A percentile compares a stretch with the other conserved stretches of the same genome.
Evolutionary conservation across 2,888 invertebrate species (phyloP).

Genomic region (Euplexia lucipara): DNA sequence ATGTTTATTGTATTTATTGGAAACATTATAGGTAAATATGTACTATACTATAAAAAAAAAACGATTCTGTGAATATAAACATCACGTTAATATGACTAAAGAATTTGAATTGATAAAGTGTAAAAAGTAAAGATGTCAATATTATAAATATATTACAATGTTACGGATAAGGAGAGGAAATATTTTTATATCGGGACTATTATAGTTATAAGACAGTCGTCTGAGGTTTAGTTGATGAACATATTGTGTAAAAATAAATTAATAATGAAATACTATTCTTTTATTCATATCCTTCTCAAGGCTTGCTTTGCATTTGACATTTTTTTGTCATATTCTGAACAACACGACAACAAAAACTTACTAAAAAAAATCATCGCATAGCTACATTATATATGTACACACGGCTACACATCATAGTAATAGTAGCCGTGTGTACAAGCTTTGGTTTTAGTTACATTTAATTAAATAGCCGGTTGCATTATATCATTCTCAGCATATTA

Average conservation of each 20-base stretch:
- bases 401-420: too few relatives aligned
- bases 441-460: too few relatives aligned
- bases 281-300: constrained; percentile 29
- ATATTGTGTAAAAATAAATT: constrained; percentile 89
- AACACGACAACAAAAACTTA: too few relatives aligned
- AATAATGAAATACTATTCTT: constrained; percentile 72
- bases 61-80: constrained; percentile 65
- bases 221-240: constrained; percentile 86
- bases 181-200: constrained; percentile 91
- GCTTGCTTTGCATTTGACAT: too few relatives aligned
- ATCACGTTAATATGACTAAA: constrained; percentile 61
- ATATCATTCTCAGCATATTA: too few relatives aligned
- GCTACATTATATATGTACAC: too few relatives aligned
- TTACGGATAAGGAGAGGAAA: constrained; percentile 85
- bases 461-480: too few relatives aligned
- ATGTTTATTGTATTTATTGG: constrained; percentile 52
- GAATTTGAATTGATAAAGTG: constrained; percentile 76
- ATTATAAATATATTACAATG: constrained; percentile 76
- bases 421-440: too few relatives aligned
- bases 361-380: too few relatives aligned
- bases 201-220: constrained; percentile 84
- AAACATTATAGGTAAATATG: constrained; percentile 60
- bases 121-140: constrained; percentile 86
- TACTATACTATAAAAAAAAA: constrained; percentile 55
- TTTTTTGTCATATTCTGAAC: too few relatives aligned